Conservation (phyloP, 1,140 invertebrate genomes). For the Drosophila trapezifrons region DNA sequence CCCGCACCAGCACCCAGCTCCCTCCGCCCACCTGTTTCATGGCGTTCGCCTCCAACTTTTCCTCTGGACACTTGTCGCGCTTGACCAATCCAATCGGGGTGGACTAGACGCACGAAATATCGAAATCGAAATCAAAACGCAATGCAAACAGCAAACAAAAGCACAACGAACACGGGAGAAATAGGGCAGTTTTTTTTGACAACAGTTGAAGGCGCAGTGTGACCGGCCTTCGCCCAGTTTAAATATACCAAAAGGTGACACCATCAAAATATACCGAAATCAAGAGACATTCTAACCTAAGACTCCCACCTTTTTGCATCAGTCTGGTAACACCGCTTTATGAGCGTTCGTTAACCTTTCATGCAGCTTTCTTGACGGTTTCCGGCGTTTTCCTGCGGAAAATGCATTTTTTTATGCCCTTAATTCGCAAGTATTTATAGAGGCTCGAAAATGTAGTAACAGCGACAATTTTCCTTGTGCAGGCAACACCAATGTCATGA, state of each 20-base stretch:
- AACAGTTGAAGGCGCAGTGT: slow-evolving; percentile 10
- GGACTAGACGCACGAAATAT: slow-evolving; percentile 7
- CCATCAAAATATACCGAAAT: slow-evolving; percentile 4
- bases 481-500: neutral
- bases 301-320: too few relatives aligned
- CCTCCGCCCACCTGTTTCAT: slow-evolving; percentile 66
- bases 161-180: slow-evolving; percentile 23
- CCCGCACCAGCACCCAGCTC: slow-evolving; percentile 3
- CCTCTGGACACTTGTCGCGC: slow-evolving; percentile 23
- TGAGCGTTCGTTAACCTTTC: too few relatives aligned
- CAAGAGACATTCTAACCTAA: too few relatives aligned
- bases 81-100: slow-evolving; percentile 17
- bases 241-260: neutral
- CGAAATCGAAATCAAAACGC: slow-evolving; percentile 21
- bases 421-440: too few relatives aligned
- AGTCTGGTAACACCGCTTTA: too few relatives aligned
- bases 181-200: slow-evolving; percentile 17
- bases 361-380: too few relatives aligned
- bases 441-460: too few relatives aligned
- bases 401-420: too few relatives aligned
- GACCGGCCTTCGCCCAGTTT: neutral
- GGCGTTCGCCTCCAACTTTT: slow-evolving; percentile 40
- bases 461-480: too few relatives aligned
- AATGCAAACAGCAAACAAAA: slow-evolving; percentile 23
- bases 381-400: too few relatives aligned